Percentiles rank a stretch among this genome's conserved stretches.
Evolutionary conservation across 2,888 invertebrate genomes (phyloP).

Genomic region (Mythimna ferrago): DNA sequence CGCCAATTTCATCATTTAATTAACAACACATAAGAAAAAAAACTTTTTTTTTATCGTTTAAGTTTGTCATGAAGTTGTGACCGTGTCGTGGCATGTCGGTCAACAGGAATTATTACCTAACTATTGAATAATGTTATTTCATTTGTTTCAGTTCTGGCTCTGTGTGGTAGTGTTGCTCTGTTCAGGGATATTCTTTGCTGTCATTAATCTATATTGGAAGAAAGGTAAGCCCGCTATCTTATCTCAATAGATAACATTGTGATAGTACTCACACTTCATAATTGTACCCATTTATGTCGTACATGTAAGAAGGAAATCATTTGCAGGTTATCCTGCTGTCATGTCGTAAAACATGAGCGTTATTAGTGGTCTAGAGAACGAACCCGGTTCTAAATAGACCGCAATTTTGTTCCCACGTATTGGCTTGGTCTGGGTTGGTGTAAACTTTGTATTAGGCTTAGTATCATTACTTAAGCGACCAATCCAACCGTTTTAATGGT

Average conservation of each 20-base stretch:
- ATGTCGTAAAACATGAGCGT: slow-evolving; percentile 4
- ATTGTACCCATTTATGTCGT: slow-evolving; percentile 28
- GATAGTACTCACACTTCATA: slow-evolving; percentile 48
- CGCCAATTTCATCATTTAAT: too few species aligned
- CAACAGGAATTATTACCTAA: neutral
- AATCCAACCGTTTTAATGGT: neutral
- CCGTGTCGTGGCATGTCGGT: too few species aligned
- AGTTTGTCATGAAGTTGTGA: too few species aligned
- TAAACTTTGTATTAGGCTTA: slow-evolving; percentile 1
- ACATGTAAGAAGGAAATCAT: slow-evolving; percentile 22
- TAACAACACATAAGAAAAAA: too few species aligned
- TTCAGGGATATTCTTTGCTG: slow-evolving; percentile 93
- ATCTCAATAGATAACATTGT: slow-evolving; percentile 57
- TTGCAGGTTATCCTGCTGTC: slow-evolving; percentile 13
- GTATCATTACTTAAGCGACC: slow-evolving; percentile 7
- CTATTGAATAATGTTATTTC: slow-evolving; percentile 18
- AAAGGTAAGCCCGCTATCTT: slow-evolving; percentile 88
- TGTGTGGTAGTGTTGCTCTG: slow-evolving; percentile 93
- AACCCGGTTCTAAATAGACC: neutral
- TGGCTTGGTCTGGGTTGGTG: neutral
- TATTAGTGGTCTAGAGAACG: neutral
- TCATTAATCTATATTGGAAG: slow-evolving; percentile 94
- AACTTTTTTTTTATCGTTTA: too few species aligned
- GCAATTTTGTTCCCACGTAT: neutral
- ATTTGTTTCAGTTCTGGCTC: slow-evolving; percentile 91